Evolutionary conservation across 1,140 invertebrate genomes (phyloP).

Genomic region (Cardiocondyla obscurior): DNA sequence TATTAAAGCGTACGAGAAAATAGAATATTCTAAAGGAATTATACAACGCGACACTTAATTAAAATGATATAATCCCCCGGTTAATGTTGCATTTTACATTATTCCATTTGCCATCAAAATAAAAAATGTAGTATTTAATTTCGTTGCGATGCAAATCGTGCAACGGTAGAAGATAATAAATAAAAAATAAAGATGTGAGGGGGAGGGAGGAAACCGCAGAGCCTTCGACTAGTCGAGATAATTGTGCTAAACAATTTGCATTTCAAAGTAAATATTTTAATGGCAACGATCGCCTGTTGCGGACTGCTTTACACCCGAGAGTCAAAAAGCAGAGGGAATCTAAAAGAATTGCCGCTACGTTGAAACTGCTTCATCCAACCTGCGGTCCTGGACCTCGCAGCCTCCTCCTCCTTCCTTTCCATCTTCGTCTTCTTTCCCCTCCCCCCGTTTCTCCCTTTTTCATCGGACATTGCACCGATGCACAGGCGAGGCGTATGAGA

Average conservation of each 20-base stretch:
- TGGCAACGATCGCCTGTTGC: not conserved
- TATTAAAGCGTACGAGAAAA: not conserved
- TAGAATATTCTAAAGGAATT: not conserved
- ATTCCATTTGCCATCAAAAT: not conserved
- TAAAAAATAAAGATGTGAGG: not conserved
- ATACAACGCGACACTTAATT: not conserved
- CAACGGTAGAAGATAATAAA: not conserved
- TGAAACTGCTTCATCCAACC: conserved; percentile 40
- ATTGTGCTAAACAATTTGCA: not conserved
- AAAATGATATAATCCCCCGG: not conserved
- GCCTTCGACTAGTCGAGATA: not conserved
- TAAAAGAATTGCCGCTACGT: conserved; percentile 3
- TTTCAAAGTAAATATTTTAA: not conserved
- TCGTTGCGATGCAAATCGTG: not conserved
- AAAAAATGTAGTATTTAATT: not conserved
- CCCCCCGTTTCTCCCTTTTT: conserved; percentile 7
- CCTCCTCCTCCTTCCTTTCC: conserved; percentile 1
- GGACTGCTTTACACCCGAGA: not conserved
- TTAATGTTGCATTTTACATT: not conserved
- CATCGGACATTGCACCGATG: conserved; percentile 55
- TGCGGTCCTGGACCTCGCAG: conserved; percentile 47
- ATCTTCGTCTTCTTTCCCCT: not conserved
- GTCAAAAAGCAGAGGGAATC: not conserved
- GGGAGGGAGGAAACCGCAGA: not conserved
- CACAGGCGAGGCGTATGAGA: conserved; percentile 47